Conservation (phyloP, 2,888 invertebrate genomes). For the Cephus spinipes region DNA sequence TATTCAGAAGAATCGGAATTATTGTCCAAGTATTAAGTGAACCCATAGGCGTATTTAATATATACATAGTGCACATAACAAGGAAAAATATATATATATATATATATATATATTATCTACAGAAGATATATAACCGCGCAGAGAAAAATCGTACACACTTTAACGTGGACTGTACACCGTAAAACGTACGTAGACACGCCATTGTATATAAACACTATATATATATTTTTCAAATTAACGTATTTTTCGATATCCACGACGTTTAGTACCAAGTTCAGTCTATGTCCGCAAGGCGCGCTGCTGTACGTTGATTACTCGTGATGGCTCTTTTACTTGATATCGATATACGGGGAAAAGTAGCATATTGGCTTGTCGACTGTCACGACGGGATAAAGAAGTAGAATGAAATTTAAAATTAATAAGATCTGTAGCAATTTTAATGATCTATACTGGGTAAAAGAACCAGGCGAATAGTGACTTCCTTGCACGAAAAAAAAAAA, state of each 20-base stretch:
- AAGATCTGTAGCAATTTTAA: background rate
- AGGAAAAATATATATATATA: background rate
- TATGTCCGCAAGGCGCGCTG: background rate
- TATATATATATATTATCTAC: slow-evolving; percentile 1
- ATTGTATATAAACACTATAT: slow-evolving; percentile 32
- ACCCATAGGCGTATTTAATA: background rate
- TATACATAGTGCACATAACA: background rate
- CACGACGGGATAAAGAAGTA: background rate
- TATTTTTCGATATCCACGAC: slow-evolving; percentile 50
- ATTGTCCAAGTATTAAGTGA: slow-evolving; percentile 1
- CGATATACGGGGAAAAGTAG: background rate
- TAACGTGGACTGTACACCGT: background rate
- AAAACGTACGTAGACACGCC: slow-evolving; percentile 16
- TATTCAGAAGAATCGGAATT: background rate
- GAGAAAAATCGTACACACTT: background rate
- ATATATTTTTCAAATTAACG: slow-evolving; percentile 47
- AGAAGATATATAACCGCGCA: background rate
- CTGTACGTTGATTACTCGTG: background rate
- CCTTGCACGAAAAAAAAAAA: background rate
- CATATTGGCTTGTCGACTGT: too few relatives aligned
- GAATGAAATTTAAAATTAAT: background rate
- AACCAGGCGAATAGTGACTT: background rate
- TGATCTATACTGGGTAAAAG: background rate
- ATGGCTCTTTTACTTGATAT: background rate
- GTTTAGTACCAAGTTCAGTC: background rate